Evolutionary conservation across 2,797 vertebrate genomes (phyloP), one percentile per base, ranked within the genome.

Genomic region (Calcarius lapponicus): DNA sequence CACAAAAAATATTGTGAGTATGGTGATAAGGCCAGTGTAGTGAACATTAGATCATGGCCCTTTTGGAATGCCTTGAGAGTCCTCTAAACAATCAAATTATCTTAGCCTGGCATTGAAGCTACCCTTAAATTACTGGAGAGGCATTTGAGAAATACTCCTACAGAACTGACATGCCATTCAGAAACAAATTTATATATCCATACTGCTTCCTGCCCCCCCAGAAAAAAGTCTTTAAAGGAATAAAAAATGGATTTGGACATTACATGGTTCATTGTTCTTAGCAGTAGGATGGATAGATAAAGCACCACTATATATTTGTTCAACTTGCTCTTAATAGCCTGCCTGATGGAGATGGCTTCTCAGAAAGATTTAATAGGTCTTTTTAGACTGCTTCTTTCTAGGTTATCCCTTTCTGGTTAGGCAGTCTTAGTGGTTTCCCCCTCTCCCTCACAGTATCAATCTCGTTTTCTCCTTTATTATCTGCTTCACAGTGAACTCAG

Each of bases 131-230:
- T 72, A 80, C 25, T 80, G 48, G 22, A 75, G 47, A 88, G 34
- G 28, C 12, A 10, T 69, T 76, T 92, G 69, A 88, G 32, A 90
- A 80, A 56, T 53, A 48, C 8, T 81, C 7, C 42, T 57, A 20
- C 17, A 74, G 54, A 88, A n/a, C 9, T 67, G 36, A 36, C 8
- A 28, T 79, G 21, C 20, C 69, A 36, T 71, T 28, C 25, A 84
- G 61, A 84, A 53, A 43, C 31, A 73, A 76, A 73, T 54, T 21
- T 58, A 45, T 72, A 12, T 51, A 60, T 34, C 16, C 15, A 43
- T 56, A 17, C 1, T 4, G 1, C 18, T 2, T 10, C 5, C 9
- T 7, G 13, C 21, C 8, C 12, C 5, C 2, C 18, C 5, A 31
- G 22, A n/a, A 56, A 36, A n/a, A 81, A 74, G 10, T 40, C 9